phyloP scores from a whole-genome alignment of 2,113 vertebrate genomes.

The Nymphicus hollandicus region DNA sequence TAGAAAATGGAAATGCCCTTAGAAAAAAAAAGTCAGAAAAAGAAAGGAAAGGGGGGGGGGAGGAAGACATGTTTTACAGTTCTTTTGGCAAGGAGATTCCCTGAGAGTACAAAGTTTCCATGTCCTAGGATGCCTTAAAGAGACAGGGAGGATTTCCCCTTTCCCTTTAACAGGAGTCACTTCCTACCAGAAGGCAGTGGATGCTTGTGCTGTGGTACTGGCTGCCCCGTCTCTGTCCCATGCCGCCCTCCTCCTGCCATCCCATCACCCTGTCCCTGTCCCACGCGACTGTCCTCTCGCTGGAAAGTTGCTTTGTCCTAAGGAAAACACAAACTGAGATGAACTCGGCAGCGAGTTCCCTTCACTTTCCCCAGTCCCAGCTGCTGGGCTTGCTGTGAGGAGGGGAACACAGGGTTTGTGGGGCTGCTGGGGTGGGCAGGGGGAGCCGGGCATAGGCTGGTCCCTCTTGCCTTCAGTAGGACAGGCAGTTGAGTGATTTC shows the following conservation, averaged over 20 bases:
- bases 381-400: neutral
- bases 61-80: slow-evolving; percentile 64
- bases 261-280: neutral
- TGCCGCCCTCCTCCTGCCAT: neutral
- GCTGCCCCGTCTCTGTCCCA: neutral
- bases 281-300: neutral
- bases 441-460: neutral
- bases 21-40: neutral
- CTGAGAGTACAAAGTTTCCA: slow-evolving; percentile 62
- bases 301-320: neutral
- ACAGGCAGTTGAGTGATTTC: neutral
- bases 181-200: neutral
- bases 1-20: slow-evolving; percentile 65
- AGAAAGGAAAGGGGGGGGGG: neutral
- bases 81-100: slow-evolving; percentile 68
- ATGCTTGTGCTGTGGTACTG: neutral
- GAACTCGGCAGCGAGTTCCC: neutral
- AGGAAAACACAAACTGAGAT: slow-evolving; percentile 4
- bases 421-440: neutral
- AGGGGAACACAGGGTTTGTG: neutral
- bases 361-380: neutral
- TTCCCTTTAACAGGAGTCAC: neutral
- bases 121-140: slow-evolving; percentile 65
- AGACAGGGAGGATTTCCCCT: slow-evolving; percentile 69
- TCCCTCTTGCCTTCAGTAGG: neutral